Percentiles rank a stretch among this genome's conserved stretches.
Conservation (phyloP, 2,113 vertebrate species). For the Triplophysa tibetana region DNA sequence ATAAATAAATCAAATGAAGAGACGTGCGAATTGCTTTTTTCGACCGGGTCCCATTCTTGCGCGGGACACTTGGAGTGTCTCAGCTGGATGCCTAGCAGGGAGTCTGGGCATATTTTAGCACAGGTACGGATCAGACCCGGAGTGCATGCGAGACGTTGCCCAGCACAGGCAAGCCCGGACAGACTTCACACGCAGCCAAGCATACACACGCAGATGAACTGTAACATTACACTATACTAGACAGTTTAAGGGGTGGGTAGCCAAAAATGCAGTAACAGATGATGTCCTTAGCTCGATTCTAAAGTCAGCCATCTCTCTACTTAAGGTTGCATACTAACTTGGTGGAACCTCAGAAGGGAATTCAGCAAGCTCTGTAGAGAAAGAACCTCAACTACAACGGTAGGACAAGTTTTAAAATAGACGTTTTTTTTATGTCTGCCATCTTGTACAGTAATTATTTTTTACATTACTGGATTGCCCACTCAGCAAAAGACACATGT, state of each 20-base stretch:
- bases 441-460: no score
- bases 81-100: conserved; percentile 81
- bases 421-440: no score
- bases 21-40: conserved; percentile 89
- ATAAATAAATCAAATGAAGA: conserved; percentile 75
- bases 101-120: conserved; percentile 58
- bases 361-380: no score
- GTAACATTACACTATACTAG: no score
- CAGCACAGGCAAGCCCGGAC: conserved; percentile 51
- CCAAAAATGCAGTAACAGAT: background rate
- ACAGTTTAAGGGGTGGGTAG: background rate
- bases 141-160: conserved; percentile 35
- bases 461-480: no score
- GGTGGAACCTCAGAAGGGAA: no score
- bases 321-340: background rate
- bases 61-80: conserved; percentile 73
- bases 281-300: background rate
- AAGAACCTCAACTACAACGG: no score
- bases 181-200: conserved; percentile 35
- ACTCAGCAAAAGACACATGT: no score
- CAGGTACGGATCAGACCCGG: conserved; percentile 44
- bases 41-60: conserved; percentile 52
- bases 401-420: no score
- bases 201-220: background rate
- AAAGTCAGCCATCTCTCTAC: background rate